Evolutionary conservation across 1,140 invertebrate species (phyloP), one percentile per base, ranked within the genome.

Genomic region (Eumeta japonica): DNA sequence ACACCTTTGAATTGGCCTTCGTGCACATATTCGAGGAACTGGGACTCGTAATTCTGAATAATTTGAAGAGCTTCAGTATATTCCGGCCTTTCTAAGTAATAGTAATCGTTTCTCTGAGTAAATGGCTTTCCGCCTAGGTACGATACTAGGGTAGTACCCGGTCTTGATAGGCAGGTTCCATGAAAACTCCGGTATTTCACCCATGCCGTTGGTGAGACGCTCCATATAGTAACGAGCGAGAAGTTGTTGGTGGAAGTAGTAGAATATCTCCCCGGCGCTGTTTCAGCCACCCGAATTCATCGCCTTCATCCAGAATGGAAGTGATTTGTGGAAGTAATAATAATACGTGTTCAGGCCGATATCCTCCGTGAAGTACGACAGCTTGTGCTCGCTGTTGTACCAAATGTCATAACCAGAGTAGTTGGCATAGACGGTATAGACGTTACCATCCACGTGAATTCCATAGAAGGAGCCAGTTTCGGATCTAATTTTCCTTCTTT

Each of bases 281-380:
- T 31, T 65, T 73, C 18, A 67, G 57, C 2, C 78, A 47, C 1
- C 57, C 55, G 10, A 59, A 62, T 10, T 76, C 67, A 11, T 77
- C 72, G 28, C 75, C 19, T 73, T 75, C 48, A 83, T 51, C 80
- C 81, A 86, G 77, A 81, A 82, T 34, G 86, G 84, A 61, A 83
- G 82, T 16, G 79, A 66, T 34, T 78, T 58, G 45, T 86, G 81
- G 74, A 82, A 79, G 62, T 86, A 83, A 64, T 80, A 85, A 72
- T 88, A 85, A 61, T 77, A 86, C 4, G 80, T 56, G 63, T 88
- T 89, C 34, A 86, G 63, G 28, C 81, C 80, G 41, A 83, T 68
- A 53, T 87, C 87, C 50, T 89, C 83, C 16, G 81, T 84, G 68
- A 85, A 88, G 75, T 90, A 89, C 16, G 81, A 75, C 12, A 89